phyloP scores from a whole-genome alignment of 2,797 vertebrate genomes.

The Apodemus agrarius region DNA sequence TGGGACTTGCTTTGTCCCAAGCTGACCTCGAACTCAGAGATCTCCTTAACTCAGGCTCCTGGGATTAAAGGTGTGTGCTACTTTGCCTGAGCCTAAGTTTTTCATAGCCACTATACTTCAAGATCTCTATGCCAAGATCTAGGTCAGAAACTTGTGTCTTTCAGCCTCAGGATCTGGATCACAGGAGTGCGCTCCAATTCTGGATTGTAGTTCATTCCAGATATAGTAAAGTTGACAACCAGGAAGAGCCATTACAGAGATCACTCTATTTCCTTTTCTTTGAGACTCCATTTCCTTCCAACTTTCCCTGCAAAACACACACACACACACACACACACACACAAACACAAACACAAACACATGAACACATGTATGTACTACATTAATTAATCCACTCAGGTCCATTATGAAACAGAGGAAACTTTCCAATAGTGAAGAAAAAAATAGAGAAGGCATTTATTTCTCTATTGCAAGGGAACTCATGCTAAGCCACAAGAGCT shows the following conservation, averaged over 20 bases:
- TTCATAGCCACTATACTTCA: no score
- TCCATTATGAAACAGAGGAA: neutral
- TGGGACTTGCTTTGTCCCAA: no score
- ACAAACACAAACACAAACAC: neutral
- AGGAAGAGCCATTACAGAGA: neutral
- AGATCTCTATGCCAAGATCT: no score
- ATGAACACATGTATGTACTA: neutral
- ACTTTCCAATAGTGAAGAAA: slow-evolving; percentile 21
- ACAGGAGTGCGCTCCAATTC: no score
- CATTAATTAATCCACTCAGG: neutral
- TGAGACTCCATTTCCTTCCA: neutral
- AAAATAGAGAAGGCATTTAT: neutral
- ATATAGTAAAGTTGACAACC: neutral
- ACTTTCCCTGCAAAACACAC: neutral
- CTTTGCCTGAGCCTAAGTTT: no score
- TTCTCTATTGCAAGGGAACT: slow-evolving; percentile 29
- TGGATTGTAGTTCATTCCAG: neutral
- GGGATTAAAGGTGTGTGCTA: no score
- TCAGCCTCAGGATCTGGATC: no score
- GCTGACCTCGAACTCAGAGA: no score
- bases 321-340: neutral
- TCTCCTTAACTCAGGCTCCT: no score
- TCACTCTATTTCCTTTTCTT: slow-evolving; percentile 33
- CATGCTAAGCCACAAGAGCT: neutral
- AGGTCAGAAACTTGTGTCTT: no score